Base-by-base conservation (phyloP, 2,113 vertebrate species). In the Hystrix cristata region DNA sequence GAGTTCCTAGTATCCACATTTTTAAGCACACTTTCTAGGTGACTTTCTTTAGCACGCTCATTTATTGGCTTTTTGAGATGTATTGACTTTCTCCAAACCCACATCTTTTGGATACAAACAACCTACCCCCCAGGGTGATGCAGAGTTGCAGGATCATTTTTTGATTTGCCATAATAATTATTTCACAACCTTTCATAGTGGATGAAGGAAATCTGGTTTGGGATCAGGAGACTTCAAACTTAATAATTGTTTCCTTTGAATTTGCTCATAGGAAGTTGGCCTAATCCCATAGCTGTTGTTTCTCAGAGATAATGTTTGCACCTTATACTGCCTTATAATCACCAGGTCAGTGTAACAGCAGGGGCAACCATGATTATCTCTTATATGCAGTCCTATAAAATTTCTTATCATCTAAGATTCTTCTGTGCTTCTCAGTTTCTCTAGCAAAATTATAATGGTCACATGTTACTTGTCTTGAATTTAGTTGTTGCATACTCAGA, bases 221-320 rank as follows among this genome's bases (percentile, higher is more conserved):
- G 51, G 64, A 88, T 89, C 67, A 53, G 57, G n/a, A 86, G 29
- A 95, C 72, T 43, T 89, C 46, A 92, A 69, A 23, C 60, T 51
- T 93, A 93, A 85, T 88, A 14, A 46, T 94, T 15, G 34, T 62
- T 89, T 95, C 96, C 72, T 95, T 93, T 90, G 31, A 38, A 16
- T 69, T 88, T 83, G 64, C 67, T 72, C 16, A 13, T 11, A 60
- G 43, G 55, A 89, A 60, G 51, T 84, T 96, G 90, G 81, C 46
- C 74, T 94, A 83, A 65, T 86, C 53, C 0, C 2, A 7, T 57
- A 72, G 69, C 14, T 82, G 15, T 60, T 81, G 5, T 82, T 88
- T 94, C 65, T 97, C 78, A 86, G 85, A 82, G 90, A 74, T 72
- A 89, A 86, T 67, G 64, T 9, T 34, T 79, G 4, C n/a, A 91